Percentiles rank a stretch among this genome's conserved stretches.
These are phyloP conservation scores for Hydroisotoma schaefferi DNA, from an alignment of 2,888 invertebrate genomes.

Conservation along the genomic window DNA sequence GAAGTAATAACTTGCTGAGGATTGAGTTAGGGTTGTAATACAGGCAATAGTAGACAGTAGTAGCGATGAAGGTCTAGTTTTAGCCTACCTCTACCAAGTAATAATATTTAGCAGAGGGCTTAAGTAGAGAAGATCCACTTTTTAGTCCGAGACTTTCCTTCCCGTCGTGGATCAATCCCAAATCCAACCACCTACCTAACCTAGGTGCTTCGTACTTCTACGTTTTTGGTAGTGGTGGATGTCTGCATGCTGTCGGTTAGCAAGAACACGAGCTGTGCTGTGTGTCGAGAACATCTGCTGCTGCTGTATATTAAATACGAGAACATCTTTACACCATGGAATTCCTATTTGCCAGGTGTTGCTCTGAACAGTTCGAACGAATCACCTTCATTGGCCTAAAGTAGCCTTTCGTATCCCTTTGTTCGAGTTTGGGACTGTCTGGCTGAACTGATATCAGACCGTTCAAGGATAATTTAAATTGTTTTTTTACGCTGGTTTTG, in stretches of 20 bases:
- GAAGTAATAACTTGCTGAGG: too few species aligned
- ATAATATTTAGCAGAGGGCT: too few species aligned
- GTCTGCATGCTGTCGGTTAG: constrained; percentile 23
- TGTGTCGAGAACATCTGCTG: constrained; percentile 37
- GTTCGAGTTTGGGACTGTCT: not conserved
- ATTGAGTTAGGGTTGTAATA: too few species aligned
- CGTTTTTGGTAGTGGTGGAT: constrained; percentile 9
- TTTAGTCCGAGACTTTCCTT: too few species aligned
- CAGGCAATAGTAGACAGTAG: not conserved
- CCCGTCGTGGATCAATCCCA: too few species aligned
- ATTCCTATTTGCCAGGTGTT: constrained; percentile 41
- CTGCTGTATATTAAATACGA: constrained; percentile 14
- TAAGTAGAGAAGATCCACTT: not conserved
- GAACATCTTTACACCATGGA: constrained; percentile 10
- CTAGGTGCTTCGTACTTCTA: too few species aligned
- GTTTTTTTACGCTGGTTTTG: too few species aligned
- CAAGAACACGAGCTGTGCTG: constrained; percentile 16
- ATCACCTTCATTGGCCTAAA: not conserved
- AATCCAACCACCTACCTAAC: too few species aligned
- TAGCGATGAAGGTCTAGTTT: not conserved
- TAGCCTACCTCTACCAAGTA: too few species aligned
- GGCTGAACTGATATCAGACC: too few species aligned
- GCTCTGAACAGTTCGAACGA: constrained; percentile 15
- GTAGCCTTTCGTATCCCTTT: not conserved
- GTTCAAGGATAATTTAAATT: too few species aligned